Evolutionary conservation across 2,888 invertebrate genomes (phyloP), one percentile per base, ranked within the genome.

Genomic region (Xylota sylvarum): DNA sequence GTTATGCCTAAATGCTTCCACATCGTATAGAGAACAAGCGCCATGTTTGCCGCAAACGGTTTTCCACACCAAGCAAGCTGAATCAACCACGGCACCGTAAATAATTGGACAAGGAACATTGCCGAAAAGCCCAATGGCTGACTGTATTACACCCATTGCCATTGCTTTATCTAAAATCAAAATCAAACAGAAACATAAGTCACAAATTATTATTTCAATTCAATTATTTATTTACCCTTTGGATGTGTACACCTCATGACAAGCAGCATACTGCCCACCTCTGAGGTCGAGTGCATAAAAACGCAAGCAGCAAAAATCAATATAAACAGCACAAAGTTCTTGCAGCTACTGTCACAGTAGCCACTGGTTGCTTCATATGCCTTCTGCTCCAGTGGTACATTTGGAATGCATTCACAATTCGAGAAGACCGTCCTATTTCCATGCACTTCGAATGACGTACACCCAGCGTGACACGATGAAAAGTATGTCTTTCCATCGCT

Each of bases 101-200:
- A 98, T 95, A 89, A 98, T 97, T n/a, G 98, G 97, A 92, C 98
- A 98, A 89, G 98, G 98, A 90, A 98, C 97, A 93, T 98, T 98
- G 89, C 97, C 98, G 93, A 98, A 97, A 88, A 98, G 94, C 78
- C 98, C 98, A 88, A 98, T 97, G 77, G 98, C 97, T 93, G 97
- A 97, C 92, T 97, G 97, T 91, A 98, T 97, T 90, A 98, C 95
- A 32, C 98, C 98, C 93, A 98, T 95, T 83, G 98, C 98, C 97
- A 98, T 97, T 72, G 98, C 97, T 92, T 98, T 98, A 91, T 98
- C 98, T 93, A 91, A 6, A 88, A 80, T n/a, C 50, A 27, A 74
- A 64, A 76, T 32, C 5, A n/a, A 70, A 32, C 7, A 23, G 23
- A 23, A 23, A 62, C 37, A 52, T 56, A 3, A 37, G 14, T 65